Evolutionary conservation across 2,797 vertebrate species (phyloP).

Genomic region (Myiothlypis coronata): DNA sequence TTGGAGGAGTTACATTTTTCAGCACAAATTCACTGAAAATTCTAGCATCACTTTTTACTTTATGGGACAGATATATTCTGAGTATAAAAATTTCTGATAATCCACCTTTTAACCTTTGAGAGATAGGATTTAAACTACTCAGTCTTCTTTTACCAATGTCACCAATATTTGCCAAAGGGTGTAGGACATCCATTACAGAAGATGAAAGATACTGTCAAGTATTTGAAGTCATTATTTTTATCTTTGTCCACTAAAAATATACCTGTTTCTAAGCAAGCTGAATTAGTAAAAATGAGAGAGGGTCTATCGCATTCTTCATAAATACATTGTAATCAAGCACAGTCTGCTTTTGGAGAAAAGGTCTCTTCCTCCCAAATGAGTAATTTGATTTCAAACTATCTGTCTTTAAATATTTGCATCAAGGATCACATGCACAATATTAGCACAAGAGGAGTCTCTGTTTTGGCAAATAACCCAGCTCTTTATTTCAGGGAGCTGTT

Average conservation of each 20-base stretch:
- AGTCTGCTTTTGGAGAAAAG: not conserved
- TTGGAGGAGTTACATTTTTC: slow-evolving; percentile 25
- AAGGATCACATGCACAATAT: not conserved
- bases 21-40: slow-evolving; percentile 35
- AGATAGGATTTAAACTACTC: not conserved
- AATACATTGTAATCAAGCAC: not conserved
- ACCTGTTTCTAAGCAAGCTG: not conserved
- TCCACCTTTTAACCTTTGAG: not conserved
- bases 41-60: slow-evolving; percentile 23
- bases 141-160: not conserved
- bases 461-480: not conserved
- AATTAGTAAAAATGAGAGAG: not conserved
- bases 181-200: not conserved
- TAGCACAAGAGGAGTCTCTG: not conserved
- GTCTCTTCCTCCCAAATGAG: not conserved
- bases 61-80: not conserved
- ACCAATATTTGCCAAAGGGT: not conserved
- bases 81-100: not conserved
- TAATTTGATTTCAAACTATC: not conserved
- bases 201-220: not conserved
- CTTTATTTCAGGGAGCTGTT: not conserved
- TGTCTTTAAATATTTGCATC: not conserved
- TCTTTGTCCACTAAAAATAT: not conserved
- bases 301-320: not conserved
- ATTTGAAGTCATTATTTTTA: not conserved